Percentiles rank a stretch among this genome's conserved stretches.
These are phyloP conservation scores for Nycticryphes semicollaris DNA, from an alignment of 2,113 vertebrate species.

Conservation along the genomic window DNA sequence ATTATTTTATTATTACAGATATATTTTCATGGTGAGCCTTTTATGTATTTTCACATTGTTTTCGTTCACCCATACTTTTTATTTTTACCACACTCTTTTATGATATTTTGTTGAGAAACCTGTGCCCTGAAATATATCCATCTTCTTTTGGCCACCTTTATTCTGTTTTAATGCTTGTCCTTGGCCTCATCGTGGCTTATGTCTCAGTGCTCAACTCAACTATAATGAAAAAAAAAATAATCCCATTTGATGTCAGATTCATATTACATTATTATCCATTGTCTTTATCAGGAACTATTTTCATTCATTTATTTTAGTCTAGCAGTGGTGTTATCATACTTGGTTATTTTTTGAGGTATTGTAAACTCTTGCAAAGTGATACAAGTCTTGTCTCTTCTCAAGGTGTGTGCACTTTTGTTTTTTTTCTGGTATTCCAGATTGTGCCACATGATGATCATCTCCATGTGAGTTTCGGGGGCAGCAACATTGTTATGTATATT, in stretches of 20 bases:
- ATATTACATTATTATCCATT: neutral
- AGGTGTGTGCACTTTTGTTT: neutral
- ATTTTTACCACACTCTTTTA: neutral
- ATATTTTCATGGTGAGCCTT: neutral
- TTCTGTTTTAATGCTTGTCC: neutral
- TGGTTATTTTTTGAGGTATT: neutral
- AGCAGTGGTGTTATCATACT: neutral
- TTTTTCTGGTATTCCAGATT: neutral
- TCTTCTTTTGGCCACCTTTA: neutral
- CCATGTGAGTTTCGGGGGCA: fast-evolving
- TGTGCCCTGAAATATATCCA: neutral
- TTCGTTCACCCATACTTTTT: neutral
- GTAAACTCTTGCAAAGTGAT: neutral
- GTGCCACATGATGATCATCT: neutral
- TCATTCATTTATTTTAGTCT: neutral
- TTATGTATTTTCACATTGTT: neutral
- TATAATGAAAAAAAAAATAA: neutral
- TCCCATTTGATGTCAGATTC: neutral
- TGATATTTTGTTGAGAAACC: neutral
- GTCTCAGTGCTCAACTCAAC: neutral
- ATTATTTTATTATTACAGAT: neutral
- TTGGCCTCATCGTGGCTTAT: neutral
- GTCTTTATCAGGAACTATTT: neutral
- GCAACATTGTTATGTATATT: neutral
- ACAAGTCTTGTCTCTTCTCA: neutral